Evolutionary conservation across 2,797 vertebrate genomes (phyloP).

Genomic region (Sebastes nivosus): DNA sequence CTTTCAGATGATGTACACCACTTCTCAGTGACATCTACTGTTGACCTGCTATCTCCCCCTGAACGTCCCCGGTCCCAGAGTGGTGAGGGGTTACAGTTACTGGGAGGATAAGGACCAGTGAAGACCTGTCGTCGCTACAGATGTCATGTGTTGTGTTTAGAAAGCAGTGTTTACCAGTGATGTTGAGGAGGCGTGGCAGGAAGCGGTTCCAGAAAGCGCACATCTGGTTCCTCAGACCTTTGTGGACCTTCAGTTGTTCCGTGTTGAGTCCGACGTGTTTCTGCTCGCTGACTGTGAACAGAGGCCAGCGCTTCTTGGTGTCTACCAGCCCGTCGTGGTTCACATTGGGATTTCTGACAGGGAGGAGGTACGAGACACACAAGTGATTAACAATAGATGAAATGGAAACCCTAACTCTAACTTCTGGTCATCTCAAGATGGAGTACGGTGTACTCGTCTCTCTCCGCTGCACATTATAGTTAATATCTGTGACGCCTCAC

Average conservation of each 20-base stretch:
- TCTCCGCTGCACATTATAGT: not conserved
- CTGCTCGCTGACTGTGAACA: conserved; percentile 84
- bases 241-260: conserved; percentile 83
- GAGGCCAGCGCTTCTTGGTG: conserved; percentile 83
- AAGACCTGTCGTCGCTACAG: not conserved
- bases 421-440: not conserved
- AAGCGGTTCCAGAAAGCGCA: conserved; percentile 95
- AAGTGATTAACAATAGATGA: too few relatives aligned
- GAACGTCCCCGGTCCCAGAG: too few relatives aligned
- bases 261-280: conserved; percentile 87
- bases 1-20: too few relatives aligned
- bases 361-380: not conserved
- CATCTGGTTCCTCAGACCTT: conserved; percentile 87
- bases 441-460: not conserved
- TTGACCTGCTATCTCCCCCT: too few relatives aligned
- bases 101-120: not conserved
- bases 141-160: not conserved
- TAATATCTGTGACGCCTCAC: conserved; percentile 71
- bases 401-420: too few relatives aligned
- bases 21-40: too few relatives aligned
- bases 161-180: conserved; percentile 83
- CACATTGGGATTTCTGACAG: conserved; percentile 86
- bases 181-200: conserved; percentile 91
- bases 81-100: too few relatives aligned
- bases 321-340: conserved; percentile 78